Conservation (phyloP, 2,888 invertebrate species). For the Dicranocentrus wangi region DNA sequence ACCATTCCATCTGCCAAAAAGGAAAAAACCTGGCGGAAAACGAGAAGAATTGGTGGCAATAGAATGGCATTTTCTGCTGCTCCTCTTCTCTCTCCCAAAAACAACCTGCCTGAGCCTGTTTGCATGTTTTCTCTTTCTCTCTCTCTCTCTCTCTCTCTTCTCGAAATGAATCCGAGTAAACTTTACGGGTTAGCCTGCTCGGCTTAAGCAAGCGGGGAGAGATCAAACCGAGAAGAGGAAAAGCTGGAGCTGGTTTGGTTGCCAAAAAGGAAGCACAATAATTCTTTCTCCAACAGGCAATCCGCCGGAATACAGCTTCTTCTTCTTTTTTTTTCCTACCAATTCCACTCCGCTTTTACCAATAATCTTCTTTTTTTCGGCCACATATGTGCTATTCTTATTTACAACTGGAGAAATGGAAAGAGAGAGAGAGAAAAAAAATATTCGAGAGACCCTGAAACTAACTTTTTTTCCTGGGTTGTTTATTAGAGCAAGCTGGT, state of each 20-base stretch:
- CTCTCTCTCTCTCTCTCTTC: too few species aligned
- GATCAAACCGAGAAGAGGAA: slow-evolving; percentile 52
- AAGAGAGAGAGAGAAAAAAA: not conserved
- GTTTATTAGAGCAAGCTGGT: slow-evolving; percentile 44
- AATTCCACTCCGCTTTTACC: too few species aligned
- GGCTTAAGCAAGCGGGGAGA: slow-evolving; percentile 50
- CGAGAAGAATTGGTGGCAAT: not conserved
- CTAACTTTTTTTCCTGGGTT: too few species aligned
- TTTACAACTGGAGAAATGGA: slow-evolving; percentile 17
- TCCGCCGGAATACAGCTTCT: slow-evolving; percentile 34
- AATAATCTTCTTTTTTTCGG: not conserved
- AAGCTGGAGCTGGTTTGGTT: slow-evolving; percentile 46
- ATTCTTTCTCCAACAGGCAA: slow-evolving; percentile 56
- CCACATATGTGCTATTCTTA: not conserved
- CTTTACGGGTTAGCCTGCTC: slow-evolving; percentile 29
- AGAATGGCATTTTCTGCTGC: not conserved
- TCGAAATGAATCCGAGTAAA: slow-evolving; percentile 58
- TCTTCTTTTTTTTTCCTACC: too few species aligned
- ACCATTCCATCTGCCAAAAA: not conserved
- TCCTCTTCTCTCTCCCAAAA: too few species aligned
- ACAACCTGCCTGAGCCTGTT: slow-evolving; percentile 48
- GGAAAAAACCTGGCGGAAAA: slow-evolving; percentile 14
- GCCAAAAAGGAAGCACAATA: slow-evolving; percentile 61
- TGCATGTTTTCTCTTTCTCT: slow-evolving; percentile 63
- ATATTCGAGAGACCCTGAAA: slow-evolving; percentile 2